phyloP scores from a whole-genome alignment of 2,113 vertebrate genomes.

The Coryphaenoides rupestris region DNA sequence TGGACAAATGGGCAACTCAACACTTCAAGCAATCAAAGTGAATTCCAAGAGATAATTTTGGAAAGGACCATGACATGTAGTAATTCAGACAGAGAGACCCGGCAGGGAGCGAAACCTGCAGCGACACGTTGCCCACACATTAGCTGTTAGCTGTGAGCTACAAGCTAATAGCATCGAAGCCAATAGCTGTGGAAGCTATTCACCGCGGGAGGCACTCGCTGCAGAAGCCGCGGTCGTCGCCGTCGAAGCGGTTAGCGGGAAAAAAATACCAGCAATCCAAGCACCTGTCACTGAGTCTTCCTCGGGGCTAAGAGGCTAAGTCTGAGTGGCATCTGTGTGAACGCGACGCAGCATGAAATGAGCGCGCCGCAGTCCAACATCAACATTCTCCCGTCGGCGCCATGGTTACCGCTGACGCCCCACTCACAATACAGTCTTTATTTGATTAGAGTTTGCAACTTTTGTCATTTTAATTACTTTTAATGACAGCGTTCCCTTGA shows the following conservation, averaged over 20 bases:
- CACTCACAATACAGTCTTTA: no score
- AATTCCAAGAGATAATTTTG: background rate
- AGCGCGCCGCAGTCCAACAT: slow-evolving; percentile 21
- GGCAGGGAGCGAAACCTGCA: slow-evolving; percentile 23
- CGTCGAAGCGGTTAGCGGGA: no score
- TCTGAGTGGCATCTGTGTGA: slow-evolving; percentile 39
- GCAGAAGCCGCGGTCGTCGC: no score
- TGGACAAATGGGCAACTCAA: background rate
- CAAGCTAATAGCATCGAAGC: no score
- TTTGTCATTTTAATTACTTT: no score
- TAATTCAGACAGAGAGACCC: slow-evolving; percentile 7
- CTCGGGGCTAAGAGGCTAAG: slow-evolving; percentile 26
- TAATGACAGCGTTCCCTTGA: no score
- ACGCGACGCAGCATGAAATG: slow-evolving; percentile 24
- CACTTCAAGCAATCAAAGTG: background rate
- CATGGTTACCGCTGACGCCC: slow-evolving; percentile 1
- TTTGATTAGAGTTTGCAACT: no score
- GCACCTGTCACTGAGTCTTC: slow-evolving; percentile 45
- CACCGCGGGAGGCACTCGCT: no score
- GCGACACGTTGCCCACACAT: slow-evolving; percentile 42
- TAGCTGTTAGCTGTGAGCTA: slow-evolving; percentile 36
- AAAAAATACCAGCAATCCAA: no score
- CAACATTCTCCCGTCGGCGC: slow-evolving; percentile 28
- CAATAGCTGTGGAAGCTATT: no score
- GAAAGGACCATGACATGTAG: slow-evolving; percentile 19